Conservation (phyloP, 2,888 invertebrate genomes). For the Agapostemon virescens region DNA sequence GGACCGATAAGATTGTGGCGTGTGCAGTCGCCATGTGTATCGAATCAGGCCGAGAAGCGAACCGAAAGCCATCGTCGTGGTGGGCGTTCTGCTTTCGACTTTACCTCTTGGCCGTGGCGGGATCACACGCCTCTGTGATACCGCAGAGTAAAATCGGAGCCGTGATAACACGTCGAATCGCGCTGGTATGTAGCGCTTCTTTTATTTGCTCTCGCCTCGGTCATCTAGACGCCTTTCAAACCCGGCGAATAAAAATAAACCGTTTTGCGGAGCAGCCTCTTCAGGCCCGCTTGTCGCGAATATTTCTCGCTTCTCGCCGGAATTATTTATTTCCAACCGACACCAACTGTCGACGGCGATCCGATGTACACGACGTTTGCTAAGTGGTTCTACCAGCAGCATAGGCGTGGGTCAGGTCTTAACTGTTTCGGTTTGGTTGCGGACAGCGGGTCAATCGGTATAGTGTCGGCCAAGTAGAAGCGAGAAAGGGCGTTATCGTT, state of each 20-base stretch:
- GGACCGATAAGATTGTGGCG: slow-evolving; percentile 43
- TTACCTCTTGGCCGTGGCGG: background rate
- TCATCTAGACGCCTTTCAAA: slow-evolving; percentile 7
- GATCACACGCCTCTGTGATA: background rate
- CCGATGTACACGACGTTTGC: background rate
- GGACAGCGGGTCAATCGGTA: too few species aligned
- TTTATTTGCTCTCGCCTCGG: slow-evolving; percentile 4
- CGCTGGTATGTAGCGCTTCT: background rate
- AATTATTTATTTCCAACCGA: background rate
- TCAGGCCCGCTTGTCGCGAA: background rate
- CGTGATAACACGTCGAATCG: slow-evolving; percentile 9
- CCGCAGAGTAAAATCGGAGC: background rate
- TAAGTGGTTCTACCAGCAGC: background rate
- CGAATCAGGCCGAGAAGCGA: slow-evolving; percentile 22
- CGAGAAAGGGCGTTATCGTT: too few species aligned
- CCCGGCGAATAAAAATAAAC: slow-evolving; percentile 4
- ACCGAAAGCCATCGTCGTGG: slow-evolving; percentile 4
- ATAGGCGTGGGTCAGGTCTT: too few species aligned
- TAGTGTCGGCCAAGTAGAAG: too few species aligned
- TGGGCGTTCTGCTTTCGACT: background rate
- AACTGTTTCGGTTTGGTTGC: too few species aligned
- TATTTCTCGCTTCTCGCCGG: background rate
- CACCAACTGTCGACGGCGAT: background rate
- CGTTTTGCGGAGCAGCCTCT: background rate
- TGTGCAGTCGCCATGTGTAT: slow-evolving; percentile 24